A percentile compares a stretch with the other conserved stretches of the same genome.
phyloP scores from a whole-genome alignment of 2,113 vertebrate genomes.

The Elanoides forficatus region DNA sequence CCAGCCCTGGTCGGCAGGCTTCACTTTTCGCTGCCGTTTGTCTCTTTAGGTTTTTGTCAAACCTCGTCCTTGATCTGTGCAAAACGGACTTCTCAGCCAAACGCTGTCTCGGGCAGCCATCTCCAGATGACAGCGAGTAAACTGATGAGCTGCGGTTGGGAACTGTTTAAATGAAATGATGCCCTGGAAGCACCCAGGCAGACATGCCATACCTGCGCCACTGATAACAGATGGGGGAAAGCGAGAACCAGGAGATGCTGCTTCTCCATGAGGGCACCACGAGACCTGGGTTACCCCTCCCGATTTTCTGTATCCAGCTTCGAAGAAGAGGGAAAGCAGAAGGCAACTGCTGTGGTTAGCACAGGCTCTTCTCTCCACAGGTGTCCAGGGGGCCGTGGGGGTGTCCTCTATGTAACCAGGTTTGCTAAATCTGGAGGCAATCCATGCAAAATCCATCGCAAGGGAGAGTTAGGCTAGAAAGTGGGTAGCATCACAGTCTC shows the following conservation, averaged over 20 bases:
- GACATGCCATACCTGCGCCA: neutral
- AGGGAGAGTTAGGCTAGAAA: neutral
- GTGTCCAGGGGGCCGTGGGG: too few relatives aligned
- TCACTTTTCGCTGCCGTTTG: fast-evolving
- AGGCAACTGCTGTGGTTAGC: neutral
- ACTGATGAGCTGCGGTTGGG: neutral
- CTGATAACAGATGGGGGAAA: neutral
- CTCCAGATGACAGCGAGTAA: neutral
- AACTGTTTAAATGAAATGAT: neutral
- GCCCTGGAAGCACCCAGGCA: neutral
- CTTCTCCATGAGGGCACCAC: neutral
- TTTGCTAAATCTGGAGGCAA: neutral
- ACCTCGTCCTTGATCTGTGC: neutral
- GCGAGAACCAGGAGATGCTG: neutral
- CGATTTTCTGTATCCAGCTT: neutral
- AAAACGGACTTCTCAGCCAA: neutral
- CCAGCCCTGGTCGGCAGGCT: neutral
- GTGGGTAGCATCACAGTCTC: fast-evolving
- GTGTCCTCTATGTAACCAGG: neutral
- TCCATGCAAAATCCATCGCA: neutral
- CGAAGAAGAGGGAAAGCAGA: neutral
- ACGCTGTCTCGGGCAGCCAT: neutral
- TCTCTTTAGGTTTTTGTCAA: neutral
- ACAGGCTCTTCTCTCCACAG: neutral
- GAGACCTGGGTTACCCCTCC: neutral